phyloP scores from a whole-genome alignment of 2,888 invertebrate genomes.

The Eretmocerus hayati region DNA sequence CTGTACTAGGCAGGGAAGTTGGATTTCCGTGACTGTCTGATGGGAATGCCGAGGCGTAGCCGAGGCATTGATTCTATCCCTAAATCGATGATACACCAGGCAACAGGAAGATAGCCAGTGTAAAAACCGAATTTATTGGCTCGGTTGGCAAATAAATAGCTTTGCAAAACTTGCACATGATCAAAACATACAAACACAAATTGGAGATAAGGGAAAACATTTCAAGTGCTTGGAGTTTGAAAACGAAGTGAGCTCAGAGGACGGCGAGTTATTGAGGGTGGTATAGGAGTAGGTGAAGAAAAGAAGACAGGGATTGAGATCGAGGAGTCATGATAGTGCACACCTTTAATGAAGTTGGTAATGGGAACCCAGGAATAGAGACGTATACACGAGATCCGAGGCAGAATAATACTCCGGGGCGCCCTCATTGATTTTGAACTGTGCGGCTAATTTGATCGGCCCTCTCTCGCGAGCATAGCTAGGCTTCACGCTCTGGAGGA shows the following conservation, averaged over 20 bases:
- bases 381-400: constrained; percentile 1
- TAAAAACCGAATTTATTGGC: constrained; percentile 3
- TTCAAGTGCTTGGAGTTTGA: background rate
- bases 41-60: no score
- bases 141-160: background rate
- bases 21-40: no score
- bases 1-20: no score
- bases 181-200: no score
- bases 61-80: no score
- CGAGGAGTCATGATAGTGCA: constrained; percentile 14
- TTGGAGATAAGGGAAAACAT: background rate
- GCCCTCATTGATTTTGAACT: constrained; percentile 31
- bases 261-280: background rate
- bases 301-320: background rate
- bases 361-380: constrained; percentile 23
- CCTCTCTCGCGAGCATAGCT: background rate
- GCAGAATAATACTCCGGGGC: no score
- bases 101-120: background rate
- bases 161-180: no score
- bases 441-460: constrained; percentile 26
- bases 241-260: background rate
- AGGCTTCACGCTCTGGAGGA: background rate
- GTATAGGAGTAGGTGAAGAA: background rate
- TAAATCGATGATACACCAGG: no score
- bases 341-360: constrained; percentile 37